Evolutionary conservation across 2,113 vertebrate species (phyloP).

Genomic region (Anhinga anhinga): DNA sequence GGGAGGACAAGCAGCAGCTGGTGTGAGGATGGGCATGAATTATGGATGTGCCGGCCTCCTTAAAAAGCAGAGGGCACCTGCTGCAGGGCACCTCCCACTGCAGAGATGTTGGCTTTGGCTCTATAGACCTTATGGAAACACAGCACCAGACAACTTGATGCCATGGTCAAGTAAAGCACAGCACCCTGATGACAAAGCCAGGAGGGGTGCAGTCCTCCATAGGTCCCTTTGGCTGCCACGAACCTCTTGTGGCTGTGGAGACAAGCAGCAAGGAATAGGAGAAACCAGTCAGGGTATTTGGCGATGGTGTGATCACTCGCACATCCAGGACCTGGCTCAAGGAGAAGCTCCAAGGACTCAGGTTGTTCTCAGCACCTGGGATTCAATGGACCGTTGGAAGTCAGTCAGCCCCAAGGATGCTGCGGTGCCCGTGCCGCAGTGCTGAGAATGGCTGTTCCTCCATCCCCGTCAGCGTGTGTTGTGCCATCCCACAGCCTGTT

Average conservation of each 20-base stretch:
- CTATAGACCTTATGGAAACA: background rate
- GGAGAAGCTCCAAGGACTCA: background rate
- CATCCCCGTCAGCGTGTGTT: fast-evolving
- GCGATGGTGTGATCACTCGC: fast-evolving
- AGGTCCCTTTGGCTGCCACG: background rate
- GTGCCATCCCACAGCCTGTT: background rate
- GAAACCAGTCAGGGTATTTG: background rate
- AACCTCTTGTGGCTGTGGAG: background rate
- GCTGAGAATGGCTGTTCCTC: background rate
- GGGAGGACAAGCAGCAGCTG: background rate
- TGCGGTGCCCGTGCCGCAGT: background rate
- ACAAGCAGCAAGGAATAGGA: background rate
- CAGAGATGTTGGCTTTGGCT: background rate
- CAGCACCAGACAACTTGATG: fast-evolving
- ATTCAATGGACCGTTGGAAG: background rate
- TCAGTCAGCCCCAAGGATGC: background rate
- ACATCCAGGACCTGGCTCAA: background rate
- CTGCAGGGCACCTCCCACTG: background rate
- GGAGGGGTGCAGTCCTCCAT: background rate
- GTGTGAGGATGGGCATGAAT: background rate
- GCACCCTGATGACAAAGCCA: background rate
- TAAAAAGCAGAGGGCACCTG: background rate
- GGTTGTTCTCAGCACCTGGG: background rate
- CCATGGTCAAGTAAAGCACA: background rate
- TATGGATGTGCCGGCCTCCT: background rate